Conservation (phyloP, 2,888 invertebrate species). For the Colletes collaris region DNA sequence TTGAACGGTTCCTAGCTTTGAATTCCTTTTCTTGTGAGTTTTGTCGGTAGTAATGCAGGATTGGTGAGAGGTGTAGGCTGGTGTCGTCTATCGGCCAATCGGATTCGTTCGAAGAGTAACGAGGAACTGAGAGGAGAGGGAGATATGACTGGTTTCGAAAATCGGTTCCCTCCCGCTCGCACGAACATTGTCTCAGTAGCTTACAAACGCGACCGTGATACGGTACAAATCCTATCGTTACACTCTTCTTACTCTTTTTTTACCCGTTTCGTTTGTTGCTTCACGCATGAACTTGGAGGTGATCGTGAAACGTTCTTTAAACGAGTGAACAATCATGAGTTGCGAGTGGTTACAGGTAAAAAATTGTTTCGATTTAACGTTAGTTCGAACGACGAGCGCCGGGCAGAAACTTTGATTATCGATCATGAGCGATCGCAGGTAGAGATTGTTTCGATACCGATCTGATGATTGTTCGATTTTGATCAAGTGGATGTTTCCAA, state of each 20-base stretch:
- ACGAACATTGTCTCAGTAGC: slow-evolving; percentile 57
- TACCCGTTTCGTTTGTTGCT: no score
- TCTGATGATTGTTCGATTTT: no score
- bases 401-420: no score
- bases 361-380: not conserved
- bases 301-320: not conserved
- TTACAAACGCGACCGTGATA: slow-evolving; percentile 54
- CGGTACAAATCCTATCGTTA: slow-evolving; percentile 36
- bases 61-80: slow-evolving; percentile 9
- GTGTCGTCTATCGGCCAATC: slow-evolving; percentile 47
- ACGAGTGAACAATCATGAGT: slow-evolving; percentile 11
- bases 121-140: slow-evolving; percentile 42
- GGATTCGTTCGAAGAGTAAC: slow-evolving; percentile 30
- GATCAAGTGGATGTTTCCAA: no score
- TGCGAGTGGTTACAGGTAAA: slow-evolving; percentile 28
- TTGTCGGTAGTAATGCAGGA: slow-evolving; percentile 29
- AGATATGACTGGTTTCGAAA: slow-evolving; percentile 62
- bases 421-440: no score
- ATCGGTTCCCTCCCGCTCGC: slow-evolving; percentile 60
- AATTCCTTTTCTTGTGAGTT: slow-evolving; percentile 1
- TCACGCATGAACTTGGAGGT: not conserved
- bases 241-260: not conserved
- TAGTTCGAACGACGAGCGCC: no score
- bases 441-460: not conserved
- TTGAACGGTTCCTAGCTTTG: not conserved